phyloP scores from a whole-genome alignment of 2,797 vertebrate genomes.

The Lacerta bilineata region DNA sequence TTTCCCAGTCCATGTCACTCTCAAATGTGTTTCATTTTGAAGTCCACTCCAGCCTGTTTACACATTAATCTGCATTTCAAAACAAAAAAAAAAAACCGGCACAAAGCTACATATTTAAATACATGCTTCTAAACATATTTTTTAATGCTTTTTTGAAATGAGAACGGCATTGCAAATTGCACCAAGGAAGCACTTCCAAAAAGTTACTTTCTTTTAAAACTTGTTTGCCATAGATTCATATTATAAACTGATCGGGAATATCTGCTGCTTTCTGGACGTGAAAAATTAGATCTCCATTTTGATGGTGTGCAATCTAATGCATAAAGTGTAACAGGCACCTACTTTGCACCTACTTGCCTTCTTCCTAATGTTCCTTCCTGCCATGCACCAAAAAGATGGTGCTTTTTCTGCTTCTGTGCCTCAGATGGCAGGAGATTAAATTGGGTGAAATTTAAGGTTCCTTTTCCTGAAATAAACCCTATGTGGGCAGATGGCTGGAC shows the following conservation, averaged over 20 bases:
- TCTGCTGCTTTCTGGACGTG: slow-evolving; percentile 29
- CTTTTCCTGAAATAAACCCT: slow-evolving; percentile 33
- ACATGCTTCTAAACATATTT: too few relatives aligned
- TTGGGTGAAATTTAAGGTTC: slow-evolving; percentile 9
- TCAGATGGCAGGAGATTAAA: slow-evolving; percentile 15
- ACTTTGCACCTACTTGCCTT: not conserved
- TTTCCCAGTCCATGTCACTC: not conserved
- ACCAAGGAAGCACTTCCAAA: too few relatives aligned
- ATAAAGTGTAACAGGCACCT: not conserved
- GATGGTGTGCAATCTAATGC: not conserved
- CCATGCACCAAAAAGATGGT: not conserved
- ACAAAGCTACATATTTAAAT: too few relatives aligned
- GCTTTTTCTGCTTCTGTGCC: not conserved
- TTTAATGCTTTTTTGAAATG: too few relatives aligned
- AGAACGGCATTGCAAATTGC: too few relatives aligned
- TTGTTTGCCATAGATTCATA: not conserved
- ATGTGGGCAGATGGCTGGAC: slow-evolving; percentile 15
- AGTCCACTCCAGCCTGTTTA: too few relatives aligned
- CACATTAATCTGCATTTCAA: not conserved
- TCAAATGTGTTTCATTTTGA: not conserved
- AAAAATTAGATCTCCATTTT: slow-evolving; percentile 51
- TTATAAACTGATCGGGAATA: slow-evolving; percentile 48
- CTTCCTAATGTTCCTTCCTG: slow-evolving; percentile 6
- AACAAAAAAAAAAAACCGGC: not conserved
- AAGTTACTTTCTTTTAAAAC: not conserved